Evolutionary conservation across 2,797 vertebrate genomes (phyloP).

Genomic region (Spinus olivaceus): DNA sequence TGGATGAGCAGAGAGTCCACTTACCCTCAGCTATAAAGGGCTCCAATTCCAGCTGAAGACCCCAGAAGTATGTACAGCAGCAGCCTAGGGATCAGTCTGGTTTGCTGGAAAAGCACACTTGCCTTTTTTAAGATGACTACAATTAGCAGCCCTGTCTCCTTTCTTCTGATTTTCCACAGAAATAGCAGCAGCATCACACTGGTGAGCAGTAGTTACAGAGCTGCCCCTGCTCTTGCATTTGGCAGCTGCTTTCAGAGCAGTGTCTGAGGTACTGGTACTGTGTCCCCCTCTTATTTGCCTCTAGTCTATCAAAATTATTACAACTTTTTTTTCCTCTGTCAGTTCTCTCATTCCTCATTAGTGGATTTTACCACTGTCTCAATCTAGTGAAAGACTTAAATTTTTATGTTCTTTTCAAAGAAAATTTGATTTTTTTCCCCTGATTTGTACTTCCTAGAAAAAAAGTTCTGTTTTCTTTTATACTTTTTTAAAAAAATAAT

Average conservation of each 20-base stretch:
- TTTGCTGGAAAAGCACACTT: not conserved
- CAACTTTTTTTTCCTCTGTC: not conserved
- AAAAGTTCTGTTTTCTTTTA: constrained; percentile 19
- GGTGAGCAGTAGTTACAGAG: not conserved
- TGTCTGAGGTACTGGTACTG: not conserved
- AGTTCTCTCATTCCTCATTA: constrained; percentile 13
- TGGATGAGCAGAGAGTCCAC: constrained; percentile 94
- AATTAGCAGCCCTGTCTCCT: not conserved
- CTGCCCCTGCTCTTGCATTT: not conserved
- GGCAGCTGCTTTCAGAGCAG: not conserved
- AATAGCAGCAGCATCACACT: not conserved
- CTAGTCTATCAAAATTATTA: not conserved
- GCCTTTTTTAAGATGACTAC: constrained; percentile 8
- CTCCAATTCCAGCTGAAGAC: constrained; percentile 72
- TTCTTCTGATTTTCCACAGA: not conserved
- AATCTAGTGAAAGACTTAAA: not conserved
- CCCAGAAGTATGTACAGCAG: not conserved
- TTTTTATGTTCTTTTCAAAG: constrained; percentile 9
- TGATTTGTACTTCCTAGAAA: not conserved
- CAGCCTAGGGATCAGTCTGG: not conserved
- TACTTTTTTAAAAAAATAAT: constrained; percentile 5
- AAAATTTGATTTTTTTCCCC: not conserved
- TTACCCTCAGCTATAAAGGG: constrained; percentile 78
- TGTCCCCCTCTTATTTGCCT: not conserved
- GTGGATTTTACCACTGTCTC: not conserved